phyloP scores from a whole-genome alignment of 2,888 invertebrate species.

The Orthosia gothica region DNA sequence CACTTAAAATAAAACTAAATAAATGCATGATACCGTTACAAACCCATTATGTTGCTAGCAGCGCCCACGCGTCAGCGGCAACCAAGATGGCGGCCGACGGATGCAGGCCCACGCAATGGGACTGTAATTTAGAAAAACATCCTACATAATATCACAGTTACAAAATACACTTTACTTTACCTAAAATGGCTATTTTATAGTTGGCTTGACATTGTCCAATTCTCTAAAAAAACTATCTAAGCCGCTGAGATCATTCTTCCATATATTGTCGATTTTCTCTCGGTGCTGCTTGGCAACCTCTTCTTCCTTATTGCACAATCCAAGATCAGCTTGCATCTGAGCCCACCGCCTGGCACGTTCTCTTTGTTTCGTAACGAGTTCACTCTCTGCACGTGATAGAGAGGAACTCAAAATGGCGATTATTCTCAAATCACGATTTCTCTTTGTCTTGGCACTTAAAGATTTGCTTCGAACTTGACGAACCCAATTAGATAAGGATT shows the following conservation, averaged over 20 bases:
- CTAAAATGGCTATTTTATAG: constrained; percentile 80
- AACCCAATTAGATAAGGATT: constrained; percentile 92
- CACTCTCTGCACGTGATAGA: constrained; percentile 91
- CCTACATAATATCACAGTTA: constrained; percentile 90
- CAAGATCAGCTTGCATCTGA: constrained; percentile 89
- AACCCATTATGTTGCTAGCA: constrained; percentile 92
- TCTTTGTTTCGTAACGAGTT: constrained; percentile 92
- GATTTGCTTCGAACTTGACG: constrained; percentile 93
- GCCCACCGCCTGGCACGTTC: constrained; percentile 92
- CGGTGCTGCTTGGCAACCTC: constrained; percentile 85
- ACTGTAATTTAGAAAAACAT: constrained; percentile 92
- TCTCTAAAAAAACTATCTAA: constrained; percentile 93
- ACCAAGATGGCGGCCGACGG: constrained; percentile 92
- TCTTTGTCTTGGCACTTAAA: constrained; percentile 90
- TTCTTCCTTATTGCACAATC: constrained; percentile 87
- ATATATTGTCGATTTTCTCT: constrained; percentile 88
- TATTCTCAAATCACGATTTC: constrained; percentile 92
- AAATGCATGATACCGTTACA: constrained; percentile 91
- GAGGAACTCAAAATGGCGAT: constrained; percentile 93
- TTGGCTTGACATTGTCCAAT: constrained; percentile 92
- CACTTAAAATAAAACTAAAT: constrained; percentile 81
- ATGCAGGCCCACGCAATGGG: constrained; percentile 91
- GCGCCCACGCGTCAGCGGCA: constrained; percentile 91
- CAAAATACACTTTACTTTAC: constrained; percentile 84
- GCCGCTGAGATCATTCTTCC: constrained; percentile 92